Evolutionary conservation across 1,140 invertebrate genomes (phyloP), one percentile per base, ranked within the genome.

Genomic region (Radopholus similis): DNA sequence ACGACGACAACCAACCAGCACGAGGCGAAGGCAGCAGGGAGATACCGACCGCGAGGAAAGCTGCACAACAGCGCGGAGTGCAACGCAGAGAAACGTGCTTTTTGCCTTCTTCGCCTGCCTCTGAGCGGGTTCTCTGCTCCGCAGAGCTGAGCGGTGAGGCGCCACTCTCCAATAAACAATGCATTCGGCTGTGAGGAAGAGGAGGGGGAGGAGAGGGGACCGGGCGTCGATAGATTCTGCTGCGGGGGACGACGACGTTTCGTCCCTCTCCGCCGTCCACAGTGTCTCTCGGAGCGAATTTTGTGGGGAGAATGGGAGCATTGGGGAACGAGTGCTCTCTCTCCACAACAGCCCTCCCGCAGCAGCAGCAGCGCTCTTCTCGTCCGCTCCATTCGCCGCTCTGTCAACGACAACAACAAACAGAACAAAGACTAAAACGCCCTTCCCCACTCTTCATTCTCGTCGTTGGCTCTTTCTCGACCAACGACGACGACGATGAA

Each of bases 1-100:
- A 51, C 47, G 15, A 47, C 44, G 47, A 51, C 47, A 51, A 51
- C 47, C 47, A 21, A 51, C 47, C 47, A 51, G 30, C 47, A 51
- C 47, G 47, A 13, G 44, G 15, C 26, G 44, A 15, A 8, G 47
- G 47, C 5, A 8, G 47, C 21, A 28, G 18, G 47, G 15, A n/a
- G n/a, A n/a, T n/a, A n/a, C n/a, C n/a, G 6, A 51, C 47, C 47
- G 15, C 9, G 47, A 28, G 47, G 21, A 28, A 21, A 13, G 47
- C 21, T 9, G 47, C 21, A 21, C 6, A 15, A 15, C n/a, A 23
- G 44, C 1, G 44, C 1, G 44, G 44, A 6, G 44, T n/a, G 47
- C 0, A 21, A 28, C 4, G 47, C 9, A 13, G 15, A 51, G 18
- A 28, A 51, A 28, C 9, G 44, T 21, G 21, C n/a, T n/a, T n/a